Conservation (phyloP, 2,113 vertebrate genomes). For the Stegastes partitus region DNA sequence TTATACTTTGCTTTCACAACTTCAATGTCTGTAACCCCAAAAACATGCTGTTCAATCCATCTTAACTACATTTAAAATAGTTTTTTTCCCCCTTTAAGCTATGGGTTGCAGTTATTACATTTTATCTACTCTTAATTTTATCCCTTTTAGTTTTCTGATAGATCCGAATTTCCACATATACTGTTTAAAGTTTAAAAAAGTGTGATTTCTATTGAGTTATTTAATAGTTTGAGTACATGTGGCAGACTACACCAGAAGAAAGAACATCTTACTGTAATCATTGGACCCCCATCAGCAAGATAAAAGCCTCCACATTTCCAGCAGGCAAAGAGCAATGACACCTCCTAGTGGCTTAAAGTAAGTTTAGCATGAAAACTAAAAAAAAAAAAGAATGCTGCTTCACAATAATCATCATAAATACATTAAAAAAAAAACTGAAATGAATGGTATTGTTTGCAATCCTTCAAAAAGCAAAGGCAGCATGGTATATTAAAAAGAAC, state of each 20-base stretch:
- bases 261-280: background rate
- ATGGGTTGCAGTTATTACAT: background rate
- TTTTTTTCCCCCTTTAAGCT: background rate
- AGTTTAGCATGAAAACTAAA: background rate
- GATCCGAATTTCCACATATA: background rate
- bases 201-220: background rate
- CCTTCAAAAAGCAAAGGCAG: too few relatives aligned
- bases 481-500: too few relatives aligned
- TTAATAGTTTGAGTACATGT: background rate
- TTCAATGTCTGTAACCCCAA: background rate
- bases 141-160: background rate
- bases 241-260: background rate
- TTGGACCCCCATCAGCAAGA: background rate
- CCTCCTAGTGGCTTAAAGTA: slow-evolving; percentile 46
- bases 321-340: slow-evolving; percentile 22
- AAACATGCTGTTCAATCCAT: background rate
- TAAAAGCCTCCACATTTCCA: background rate
- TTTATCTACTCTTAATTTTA: background rate
- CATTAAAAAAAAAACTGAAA: background rate
- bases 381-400: too few relatives aligned
- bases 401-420: background rate
- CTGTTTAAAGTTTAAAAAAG: background rate
- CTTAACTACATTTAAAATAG: background rate
- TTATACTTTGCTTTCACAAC: slow-evolving; percentile 1
- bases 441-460: too few relatives aligned